Base-by-base conservation (phyloP, 2,113 vertebrate species). In the Ibidorhyncha struthersii region DNA sequence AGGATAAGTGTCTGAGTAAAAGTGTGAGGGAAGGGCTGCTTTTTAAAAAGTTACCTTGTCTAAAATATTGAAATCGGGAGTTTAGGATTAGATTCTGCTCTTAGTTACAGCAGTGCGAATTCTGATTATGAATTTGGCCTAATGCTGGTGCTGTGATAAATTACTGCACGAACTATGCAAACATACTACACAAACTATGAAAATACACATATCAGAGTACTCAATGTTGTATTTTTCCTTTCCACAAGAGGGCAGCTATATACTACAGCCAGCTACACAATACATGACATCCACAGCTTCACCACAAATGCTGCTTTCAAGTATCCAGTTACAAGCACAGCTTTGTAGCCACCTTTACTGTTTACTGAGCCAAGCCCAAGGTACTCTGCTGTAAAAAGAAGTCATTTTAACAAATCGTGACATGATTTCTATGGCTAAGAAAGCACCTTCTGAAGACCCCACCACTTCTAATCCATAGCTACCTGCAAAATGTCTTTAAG, bases 221-320 rank as follows among this genome's bases (percentile, higher is more conserved):
- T 36, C 40, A 47, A 1, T 4, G 14, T 19, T 13, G 56, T 36
- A 41, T 19, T 34, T 38, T 5, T 7, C 36, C 30, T 74, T 73
- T 58, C 96, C 95, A 91, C 80, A 1, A 87, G 92, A 92, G 86
- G 94, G 92, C 92, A 78, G 88, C 92, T 58, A 40, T 30, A n/a
- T n/a, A 20, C 45, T 30, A 1, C 59, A 83, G 69, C 55, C 77
- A 56, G n/a, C 41, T 9, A 1, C 38, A 15, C 0, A 4, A 4
- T 0, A 4, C 13, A 5, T 3, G 2, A 17, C 53, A 76, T 2
- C 61, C 6, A 1, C 22, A 65, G 43, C 52, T 41, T 59, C 62
- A 4, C 43, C 36, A 1, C 22, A 61, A 59, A 55, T 0, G 36
- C 49, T 67, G 47, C 65, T 82, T 18, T 8, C 69, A 27, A 22